These are phyloP conservation scores for Meganola albula DNA, from an alignment of 2,888 invertebrate genomes.

Conservation along the genomic window DNA sequence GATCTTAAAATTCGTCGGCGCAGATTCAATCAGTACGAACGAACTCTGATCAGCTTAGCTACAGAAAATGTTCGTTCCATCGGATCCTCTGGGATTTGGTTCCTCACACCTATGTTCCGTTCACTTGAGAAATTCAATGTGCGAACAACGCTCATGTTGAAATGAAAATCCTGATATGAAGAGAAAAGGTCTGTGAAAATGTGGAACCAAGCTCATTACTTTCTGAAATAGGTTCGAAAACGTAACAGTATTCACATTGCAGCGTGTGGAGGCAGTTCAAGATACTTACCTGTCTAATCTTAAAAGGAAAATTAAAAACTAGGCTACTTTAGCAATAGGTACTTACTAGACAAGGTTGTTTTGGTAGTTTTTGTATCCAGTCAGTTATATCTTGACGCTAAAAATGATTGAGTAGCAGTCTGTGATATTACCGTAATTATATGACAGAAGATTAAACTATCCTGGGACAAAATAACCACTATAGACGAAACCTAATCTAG, in stretches of 20 bases:
- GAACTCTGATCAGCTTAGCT: constrained; percentile 50
- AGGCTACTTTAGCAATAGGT: too few species aligned
- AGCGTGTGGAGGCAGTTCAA: constrained; percentile 21
- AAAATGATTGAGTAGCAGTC: too few species aligned
- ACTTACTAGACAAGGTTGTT: too few species aligned
- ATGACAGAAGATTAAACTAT: too few species aligned
- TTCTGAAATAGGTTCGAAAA: constrained; percentile 17
- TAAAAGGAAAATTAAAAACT: neutral
- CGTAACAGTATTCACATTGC: constrained; percentile 26
- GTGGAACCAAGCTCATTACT: constrained; percentile 27
- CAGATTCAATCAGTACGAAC: constrained; percentile 46
- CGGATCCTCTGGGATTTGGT: constrained; percentile 59
- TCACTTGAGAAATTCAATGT: constrained; percentile 64
- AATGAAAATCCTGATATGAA: constrained; percentile 29
- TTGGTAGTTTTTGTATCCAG: too few species aligned
- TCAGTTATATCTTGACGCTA: too few species aligned
- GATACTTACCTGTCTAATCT: neutral
- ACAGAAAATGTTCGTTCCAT: constrained; percentile 44
- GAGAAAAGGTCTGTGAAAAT: constrained; percentile 28
- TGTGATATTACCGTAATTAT: too few species aligned
- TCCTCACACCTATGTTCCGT: constrained; percentile 25
- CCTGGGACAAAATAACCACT: too few species aligned
- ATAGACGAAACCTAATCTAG: too few species aligned
- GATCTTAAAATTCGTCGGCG: constrained; percentile 5
- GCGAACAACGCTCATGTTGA: constrained; percentile 28